These are phyloP conservation scores for Tamias sibiricus DNA, from an alignment of 2,113 vertebrate species.

Conservation along the genomic window DNA sequence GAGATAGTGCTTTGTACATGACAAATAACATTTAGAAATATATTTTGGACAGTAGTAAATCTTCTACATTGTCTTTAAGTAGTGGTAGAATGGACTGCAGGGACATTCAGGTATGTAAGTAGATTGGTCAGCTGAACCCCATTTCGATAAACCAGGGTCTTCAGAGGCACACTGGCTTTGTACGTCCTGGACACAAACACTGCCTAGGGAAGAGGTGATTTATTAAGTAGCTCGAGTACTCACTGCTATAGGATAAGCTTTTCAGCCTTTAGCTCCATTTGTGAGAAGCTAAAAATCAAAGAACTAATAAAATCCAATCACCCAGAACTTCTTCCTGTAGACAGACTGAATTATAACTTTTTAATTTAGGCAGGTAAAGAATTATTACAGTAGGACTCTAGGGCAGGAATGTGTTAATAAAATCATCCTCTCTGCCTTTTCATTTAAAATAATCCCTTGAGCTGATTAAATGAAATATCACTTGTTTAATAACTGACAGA, in stretches of 20 bases:
- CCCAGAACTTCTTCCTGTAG: slow-evolving; percentile 82
- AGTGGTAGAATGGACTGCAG: not conserved
- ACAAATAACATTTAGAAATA: slow-evolving; percentile 13
- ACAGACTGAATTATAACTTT: slow-evolving; percentile 88
- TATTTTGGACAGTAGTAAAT: not conserved
- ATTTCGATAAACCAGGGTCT: slow-evolving; percentile 54
- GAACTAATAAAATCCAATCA: slow-evolving; percentile 83
- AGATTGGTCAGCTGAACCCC: not conserved
- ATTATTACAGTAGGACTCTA: slow-evolving; percentile 88
- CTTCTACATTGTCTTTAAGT: not conserved
- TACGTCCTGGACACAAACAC: slow-evolving; percentile 57
- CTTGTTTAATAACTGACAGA: slow-evolving; percentile 92
- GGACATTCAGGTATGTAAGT: slow-evolving; percentile 13
- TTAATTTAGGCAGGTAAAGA: slow-evolving; percentile 89
- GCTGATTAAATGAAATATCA: slow-evolving; percentile 93
- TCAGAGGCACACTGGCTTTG: slow-evolving; percentile 40
- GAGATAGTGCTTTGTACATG: not conserved
- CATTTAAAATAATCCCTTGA: slow-evolving; percentile 92
- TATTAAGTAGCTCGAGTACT: slow-evolving; percentile 73
- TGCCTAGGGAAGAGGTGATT: slow-evolving; percentile 62
- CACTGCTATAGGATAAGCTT: slow-evolving; percentile 73
- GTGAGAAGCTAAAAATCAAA: slow-evolving; percentile 80
- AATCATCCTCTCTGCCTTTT: slow-evolving; percentile 89
- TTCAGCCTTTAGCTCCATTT: slow-evolving; percentile 79
- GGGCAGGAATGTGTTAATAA: slow-evolving; percentile 92